These are phyloP conservation scores for Girardinichthys multiradiatus DNA, from an alignment of 2,113 vertebrate species.

Conservation along the genomic window DNA sequence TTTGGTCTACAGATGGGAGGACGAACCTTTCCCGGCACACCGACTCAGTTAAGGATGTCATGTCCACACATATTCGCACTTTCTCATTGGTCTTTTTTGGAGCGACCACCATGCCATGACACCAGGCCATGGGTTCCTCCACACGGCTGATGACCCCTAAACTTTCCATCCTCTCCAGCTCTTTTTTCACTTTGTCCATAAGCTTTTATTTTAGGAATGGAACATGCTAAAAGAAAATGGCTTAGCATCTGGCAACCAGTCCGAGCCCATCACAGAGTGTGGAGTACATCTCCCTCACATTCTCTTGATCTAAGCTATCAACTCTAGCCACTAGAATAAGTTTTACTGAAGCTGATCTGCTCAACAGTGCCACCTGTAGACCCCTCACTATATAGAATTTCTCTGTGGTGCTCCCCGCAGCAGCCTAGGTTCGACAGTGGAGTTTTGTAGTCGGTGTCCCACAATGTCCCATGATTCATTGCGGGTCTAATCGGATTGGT, in stretches of 20 bases:
- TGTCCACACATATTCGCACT: not conserved
- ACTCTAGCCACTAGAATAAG: not conserved
- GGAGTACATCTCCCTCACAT: not conserved
- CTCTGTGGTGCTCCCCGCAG: not conserved
- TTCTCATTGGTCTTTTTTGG: not conserved
- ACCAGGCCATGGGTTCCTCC: slow-evolving; percentile 26
- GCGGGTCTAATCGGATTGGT: too few species aligned
- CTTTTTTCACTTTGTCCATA: slow-evolving; percentile 18
- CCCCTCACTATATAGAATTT: not conserved
- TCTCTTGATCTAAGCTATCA: not conserved
- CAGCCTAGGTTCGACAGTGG: too few species aligned
- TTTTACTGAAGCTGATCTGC: not conserved
- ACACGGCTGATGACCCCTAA: slow-evolving; percentile 24
- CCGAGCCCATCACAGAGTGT: not conserved
- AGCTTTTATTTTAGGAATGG: not conserved
- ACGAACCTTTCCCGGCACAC: not conserved
- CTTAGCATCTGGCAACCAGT: not conserved
- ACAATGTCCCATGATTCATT: too few species aligned
- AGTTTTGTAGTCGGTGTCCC: too few species aligned
- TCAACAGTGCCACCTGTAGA: not conserved
- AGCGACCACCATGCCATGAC: slow-evolving; percentile 20
- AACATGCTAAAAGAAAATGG: not conserved
- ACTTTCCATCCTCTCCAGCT: slow-evolving; percentile 12
- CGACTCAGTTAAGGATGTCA: not conserved
- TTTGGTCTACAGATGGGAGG: not conserved